A percentile compares a stretch with the other conserved stretches of the same genome.
Evolutionary conservation across 2,113 vertebrate genomes (phyloP).

Genomic region (Tamias sibiricus): DNA sequence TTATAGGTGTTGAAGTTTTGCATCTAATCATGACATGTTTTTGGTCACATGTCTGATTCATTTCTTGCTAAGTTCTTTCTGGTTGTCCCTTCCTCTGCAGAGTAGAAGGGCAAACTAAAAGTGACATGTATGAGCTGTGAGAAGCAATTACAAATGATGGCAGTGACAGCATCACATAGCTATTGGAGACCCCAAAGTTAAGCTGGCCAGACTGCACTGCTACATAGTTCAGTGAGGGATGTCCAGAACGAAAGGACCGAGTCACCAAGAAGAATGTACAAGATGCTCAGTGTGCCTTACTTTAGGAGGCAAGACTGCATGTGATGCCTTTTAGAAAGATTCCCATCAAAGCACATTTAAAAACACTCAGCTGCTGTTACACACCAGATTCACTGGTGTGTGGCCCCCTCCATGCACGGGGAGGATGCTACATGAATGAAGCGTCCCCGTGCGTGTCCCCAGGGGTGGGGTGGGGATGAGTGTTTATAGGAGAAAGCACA

Average conservation of each 20-base stretch:
- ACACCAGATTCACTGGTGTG: not conserved
- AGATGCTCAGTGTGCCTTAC: not conserved
- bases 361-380: not conserved
- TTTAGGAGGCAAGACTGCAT: not conserved
- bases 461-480: not conserved
- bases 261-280: not conserved
- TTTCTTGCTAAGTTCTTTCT: not conserved
- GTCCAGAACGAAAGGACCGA: rapidly evolving
- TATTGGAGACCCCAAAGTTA: not conserved
- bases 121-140: not conserved
- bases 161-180: not conserved
- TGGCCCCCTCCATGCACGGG: not conserved
- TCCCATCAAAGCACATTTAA: not conserved
- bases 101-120: not conserved
- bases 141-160: not conserved
- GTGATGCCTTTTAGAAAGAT: not conserved
- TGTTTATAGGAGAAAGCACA: rapidly evolving
- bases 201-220: rapidly evolving
- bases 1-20: not conserved
- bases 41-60: not conserved
- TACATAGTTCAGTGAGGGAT: rapidly evolving
- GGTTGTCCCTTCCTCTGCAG: not conserved
- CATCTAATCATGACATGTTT: not conserved
- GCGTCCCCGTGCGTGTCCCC: rapidly evolving
- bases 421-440: rapidly evolving